Conservation (phyloP, 2,888 invertebrate species). For the Pantelozetes paolii region DNA sequence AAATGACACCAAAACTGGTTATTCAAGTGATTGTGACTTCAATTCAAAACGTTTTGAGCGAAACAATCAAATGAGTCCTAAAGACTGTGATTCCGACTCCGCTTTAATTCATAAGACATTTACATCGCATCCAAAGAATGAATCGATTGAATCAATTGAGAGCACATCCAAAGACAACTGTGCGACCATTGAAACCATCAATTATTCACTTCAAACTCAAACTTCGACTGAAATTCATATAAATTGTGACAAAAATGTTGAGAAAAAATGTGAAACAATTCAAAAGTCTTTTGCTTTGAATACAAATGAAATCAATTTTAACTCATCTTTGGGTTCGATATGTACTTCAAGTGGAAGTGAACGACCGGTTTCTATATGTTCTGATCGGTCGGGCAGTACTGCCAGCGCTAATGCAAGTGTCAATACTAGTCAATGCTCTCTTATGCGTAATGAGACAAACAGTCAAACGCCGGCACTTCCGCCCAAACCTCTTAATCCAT, state of each 20-base stretch:
- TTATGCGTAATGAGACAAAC: neutral
- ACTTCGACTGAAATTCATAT: neutral
- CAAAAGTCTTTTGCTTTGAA: neutral
- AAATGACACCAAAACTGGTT: constrained; percentile 41
- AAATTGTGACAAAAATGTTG: neutral
- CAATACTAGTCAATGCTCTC: neutral
- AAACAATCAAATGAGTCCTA: neutral
- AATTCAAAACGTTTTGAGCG: constrained; percentile 1
- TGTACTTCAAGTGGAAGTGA: neutral
- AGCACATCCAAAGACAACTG: neutral
- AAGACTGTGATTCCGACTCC: constrained; percentile 20
- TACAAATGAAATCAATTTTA: neutral
- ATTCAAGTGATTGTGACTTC: constrained; percentile 46
- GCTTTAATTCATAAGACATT: constrained; percentile 5
- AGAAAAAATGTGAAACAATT: neutral
- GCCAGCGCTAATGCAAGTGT: no score
- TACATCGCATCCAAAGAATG: neutral
- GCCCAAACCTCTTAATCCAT: neutral
- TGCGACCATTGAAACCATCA: neutral
- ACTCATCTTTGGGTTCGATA: neutral
- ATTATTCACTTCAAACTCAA: neutral
- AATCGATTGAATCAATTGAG: no score
- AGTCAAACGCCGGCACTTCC: neutral
- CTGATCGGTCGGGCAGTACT: neutral
- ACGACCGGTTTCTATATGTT: neutral